Base-by-base conservation (phyloP, 2,797 vertebrate species). In the Melopsittacus undulatus region DNA sequence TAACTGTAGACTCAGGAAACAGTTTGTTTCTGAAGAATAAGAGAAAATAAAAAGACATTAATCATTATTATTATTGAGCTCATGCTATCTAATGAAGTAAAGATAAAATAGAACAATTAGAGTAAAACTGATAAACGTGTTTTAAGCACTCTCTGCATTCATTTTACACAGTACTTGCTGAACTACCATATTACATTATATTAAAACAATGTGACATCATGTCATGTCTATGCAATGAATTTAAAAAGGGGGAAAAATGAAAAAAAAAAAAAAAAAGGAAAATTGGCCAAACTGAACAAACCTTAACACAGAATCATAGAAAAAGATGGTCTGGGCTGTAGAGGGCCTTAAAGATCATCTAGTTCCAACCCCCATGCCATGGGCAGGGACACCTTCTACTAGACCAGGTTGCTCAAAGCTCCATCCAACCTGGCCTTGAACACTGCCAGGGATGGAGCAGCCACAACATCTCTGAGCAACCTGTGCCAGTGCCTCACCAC, bases 1-100 rank as follows among this genome's bases (percentile, higher is more conserved):
- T 97, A 92, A 98, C 97, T 56, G 97, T 97, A 78, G 98, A 98
- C 78, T 98, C 98, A 43, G 98, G 98, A 97, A 98, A 98, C 73
- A 98, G 89, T 82, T 98, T 98, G 94, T 97, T 98, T 96, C 98
- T 98, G 92, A 81, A 85, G 57, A 56, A 52, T 48, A 95, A 83
- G 96, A 76, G 36, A 43, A 86, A 93, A 80, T 18, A 86, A 87
- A 94, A 23, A 75, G 36, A 83, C 89, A 56, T 34, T 49, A 21
- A 45, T 42, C 79, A 73, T 63, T 81, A 73, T 64, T 52, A 89
- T 36, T 59, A 36, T 17, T 57, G 56, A 34, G 26, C 4, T 75
- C 42, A 73, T 23, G 23, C 24, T 59, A 70, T 34, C 48, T 89
- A 52, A 52, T 45, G 30, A 92, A 83, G 27, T 26, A 87, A 83